These are phyloP conservation scores for Rhagonycha lutea DNA, from an alignment of 2,888 invertebrate species.

Conservation along the genomic window DNA sequence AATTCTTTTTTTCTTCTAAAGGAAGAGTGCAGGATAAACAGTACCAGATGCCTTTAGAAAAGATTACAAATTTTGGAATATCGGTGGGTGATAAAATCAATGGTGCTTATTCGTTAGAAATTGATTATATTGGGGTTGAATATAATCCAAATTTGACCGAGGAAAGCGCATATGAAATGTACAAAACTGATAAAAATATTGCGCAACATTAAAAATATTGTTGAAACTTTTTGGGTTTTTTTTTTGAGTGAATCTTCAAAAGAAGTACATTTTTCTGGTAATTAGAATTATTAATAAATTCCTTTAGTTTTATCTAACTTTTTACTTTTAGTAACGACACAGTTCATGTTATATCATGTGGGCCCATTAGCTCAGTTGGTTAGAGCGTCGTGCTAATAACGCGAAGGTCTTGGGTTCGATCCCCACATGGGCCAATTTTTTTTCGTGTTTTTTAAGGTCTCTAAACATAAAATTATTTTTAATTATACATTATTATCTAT, in stretches of 20 bases:
- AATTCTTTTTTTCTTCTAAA: conserved; percentile 81
- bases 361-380: conserved; percentile 78
- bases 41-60: conserved; percentile 61
- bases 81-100: conserved; percentile 77
- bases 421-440: conserved; percentile 68
- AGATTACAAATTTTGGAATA: conserved; percentile 78
- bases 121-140: conserved; percentile 90
- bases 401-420: conserved; percentile 78
- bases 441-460: neutral
- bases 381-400: conserved; percentile 79
- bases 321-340: too few relatives aligned
- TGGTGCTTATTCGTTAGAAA: conserved; percentile 87
- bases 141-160: conserved; percentile 80
- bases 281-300: too few relatives aligned
- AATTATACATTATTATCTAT: too few relatives aligned
- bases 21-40: conserved; percentile 88
- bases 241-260: neutral
- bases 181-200: conserved; percentile 69
- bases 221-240: neutral
- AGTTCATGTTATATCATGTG: neutral
- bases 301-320: too few relatives aligned
- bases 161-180: conserved; percentile 93
- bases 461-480: too few relatives aligned
- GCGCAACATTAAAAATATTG: conserved; percentile 60
- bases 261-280: too few relatives aligned